Conservation (phyloP, 2,888 invertebrate species). For the Epistrophe grossulariae region DNA sequence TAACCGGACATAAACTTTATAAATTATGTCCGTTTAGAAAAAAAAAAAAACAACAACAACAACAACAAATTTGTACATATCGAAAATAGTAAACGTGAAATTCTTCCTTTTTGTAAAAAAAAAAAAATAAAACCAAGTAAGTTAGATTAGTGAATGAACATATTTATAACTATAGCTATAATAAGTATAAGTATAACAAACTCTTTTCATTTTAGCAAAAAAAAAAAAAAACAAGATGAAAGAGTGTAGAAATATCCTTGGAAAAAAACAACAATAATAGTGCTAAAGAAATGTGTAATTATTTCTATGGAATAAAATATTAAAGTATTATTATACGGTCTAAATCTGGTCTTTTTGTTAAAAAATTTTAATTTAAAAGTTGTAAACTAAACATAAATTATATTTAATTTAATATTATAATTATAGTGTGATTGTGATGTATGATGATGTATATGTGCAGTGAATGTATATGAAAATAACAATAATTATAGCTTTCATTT, state of each 20-base stretch:
- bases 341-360: slow-evolving; percentile 62
- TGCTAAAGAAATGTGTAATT: slow-evolving; percentile 69
- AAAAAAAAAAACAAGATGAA: neutral
- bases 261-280: slow-evolving; percentile 69
- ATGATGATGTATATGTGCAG: neutral
- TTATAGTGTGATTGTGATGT: neutral
- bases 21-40: slow-evolving; percentile 26
- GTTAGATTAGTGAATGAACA: slow-evolving; percentile 65
- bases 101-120: slow-evolving; percentile 73
- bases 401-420: slow-evolving; percentile 16
- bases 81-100: slow-evolving; percentile 66
- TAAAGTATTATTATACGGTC: slow-evolving; percentile 73
- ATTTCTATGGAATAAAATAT: slow-evolving; percentile 57
- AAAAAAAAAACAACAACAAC: slow-evolving; percentile 36
- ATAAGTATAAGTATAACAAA: slow-evolving; percentile 30
- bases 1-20: slow-evolving; percentile 6
- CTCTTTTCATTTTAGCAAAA: slow-evolving; percentile 22
- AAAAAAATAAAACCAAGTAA: slow-evolving; percentile 36
- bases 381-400: slow-evolving; percentile 3
- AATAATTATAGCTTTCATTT: slow-evolving; percentile 23
- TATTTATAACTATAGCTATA: slow-evolving; percentile 43
- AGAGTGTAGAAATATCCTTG: slow-evolving; percentile 58
- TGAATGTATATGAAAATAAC: slow-evolving; percentile 17
- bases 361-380: slow-evolving; percentile 11
- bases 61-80: slow-evolving; percentile 66